Base-by-base conservation (phyloP, 2,888 invertebrate genomes). In the Calliphora vomitoria region DNA sequence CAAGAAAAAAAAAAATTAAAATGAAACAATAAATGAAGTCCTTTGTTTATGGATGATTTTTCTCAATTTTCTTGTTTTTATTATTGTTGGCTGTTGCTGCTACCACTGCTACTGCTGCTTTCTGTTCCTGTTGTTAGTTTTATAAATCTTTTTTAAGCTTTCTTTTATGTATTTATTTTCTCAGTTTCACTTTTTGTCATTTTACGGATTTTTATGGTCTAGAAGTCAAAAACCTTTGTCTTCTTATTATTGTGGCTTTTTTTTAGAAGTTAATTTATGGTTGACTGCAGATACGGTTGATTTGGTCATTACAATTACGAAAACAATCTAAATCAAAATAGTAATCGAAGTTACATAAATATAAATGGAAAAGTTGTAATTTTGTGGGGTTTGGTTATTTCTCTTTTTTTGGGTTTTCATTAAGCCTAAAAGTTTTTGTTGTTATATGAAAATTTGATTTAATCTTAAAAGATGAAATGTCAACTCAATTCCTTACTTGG, bases 101-200 rank as follows among this genome's bases (percentile, higher is more conserved):
- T 78, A 50, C 35, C 50, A 38, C 31, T 75, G 4, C 8, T 31
- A 53, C 31, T 53, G 8, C 13, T 72, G 5, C 13, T 55, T 0
- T 8, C 31, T 18, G 60, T 50, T 72, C 38, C 55, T 25, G 47
- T 68, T 68, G 13, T 68, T 60, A 66, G 38, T 78, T 84, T 79
- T 58, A 64, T 79, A 74, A 79, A 84, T 79, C 79, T 66, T 74
- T 84, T 78, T 55, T 79, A 79, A 79, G 84, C 84, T 79, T 58
- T 13, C 44, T 31, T 20, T 25, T 20, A 15, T 75, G 47, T 20
- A 50, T 68, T 69, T 80, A 20, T 35, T 78, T 76, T n/a, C 60
- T 62, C 20, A 13, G 35, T 83, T 62, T 25, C n/a, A 25, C n/a
- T 64, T 72, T 44, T 31, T 68, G 62, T 64, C 35, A 20, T 53